Evolutionary conservation across 2,797 vertebrate genomes (phyloP).

Genomic region (Catostomus latipinnis): DNA sequence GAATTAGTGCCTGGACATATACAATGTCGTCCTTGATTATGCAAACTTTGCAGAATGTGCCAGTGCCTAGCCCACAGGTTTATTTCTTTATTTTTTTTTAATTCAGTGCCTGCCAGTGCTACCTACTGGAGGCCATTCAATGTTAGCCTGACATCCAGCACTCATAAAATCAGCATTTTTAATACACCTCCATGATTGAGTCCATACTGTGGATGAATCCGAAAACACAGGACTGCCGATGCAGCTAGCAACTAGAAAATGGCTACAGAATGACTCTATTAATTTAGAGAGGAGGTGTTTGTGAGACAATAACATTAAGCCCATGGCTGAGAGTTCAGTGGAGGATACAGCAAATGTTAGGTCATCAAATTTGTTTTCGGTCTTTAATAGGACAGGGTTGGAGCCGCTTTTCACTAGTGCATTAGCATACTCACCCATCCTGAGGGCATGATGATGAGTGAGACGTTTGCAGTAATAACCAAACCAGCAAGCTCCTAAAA

Average conservation of each 20-base stretch:
- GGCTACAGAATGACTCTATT: constrained; percentile 69
- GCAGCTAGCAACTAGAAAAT: constrained; percentile 56
- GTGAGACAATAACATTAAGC: constrained; percentile 41
- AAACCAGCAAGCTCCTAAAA: constrained; percentile 51
- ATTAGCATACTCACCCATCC: constrained; percentile 43
- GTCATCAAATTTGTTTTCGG: constrained; percentile 32
- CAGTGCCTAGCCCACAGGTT: constrained; percentile 54
- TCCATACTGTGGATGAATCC: constrained; percentile 56
- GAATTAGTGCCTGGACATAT: constrained; percentile 38
- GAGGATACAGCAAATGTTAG: constrained; percentile 8
- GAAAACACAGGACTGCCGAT: constrained; percentile 48
- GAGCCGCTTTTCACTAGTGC: constrained; percentile 42
- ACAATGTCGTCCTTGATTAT: constrained; percentile 36
- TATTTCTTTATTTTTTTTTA: constrained; percentile 64
- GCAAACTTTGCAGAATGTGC: constrained; percentile 18
- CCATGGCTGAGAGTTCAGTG: constrained; percentile 58
- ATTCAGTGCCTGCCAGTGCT: constrained; percentile 60
- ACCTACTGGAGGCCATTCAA: constrained; percentile 55
- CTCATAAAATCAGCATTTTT: constrained; percentile 76
- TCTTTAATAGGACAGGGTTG: constrained; percentile 20
- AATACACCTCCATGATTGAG: constrained; percentile 55
- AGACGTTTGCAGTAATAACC: constrained; percentile 58
- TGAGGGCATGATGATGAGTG: constrained; percentile 49
- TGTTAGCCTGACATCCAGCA: constrained; percentile 54
- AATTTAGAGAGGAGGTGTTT: constrained; percentile 39